These are phyloP conservation scores for Nothocercus julius DNA, from an alignment of 2,113 vertebrate species.

Conservation along the genomic window DNA sequence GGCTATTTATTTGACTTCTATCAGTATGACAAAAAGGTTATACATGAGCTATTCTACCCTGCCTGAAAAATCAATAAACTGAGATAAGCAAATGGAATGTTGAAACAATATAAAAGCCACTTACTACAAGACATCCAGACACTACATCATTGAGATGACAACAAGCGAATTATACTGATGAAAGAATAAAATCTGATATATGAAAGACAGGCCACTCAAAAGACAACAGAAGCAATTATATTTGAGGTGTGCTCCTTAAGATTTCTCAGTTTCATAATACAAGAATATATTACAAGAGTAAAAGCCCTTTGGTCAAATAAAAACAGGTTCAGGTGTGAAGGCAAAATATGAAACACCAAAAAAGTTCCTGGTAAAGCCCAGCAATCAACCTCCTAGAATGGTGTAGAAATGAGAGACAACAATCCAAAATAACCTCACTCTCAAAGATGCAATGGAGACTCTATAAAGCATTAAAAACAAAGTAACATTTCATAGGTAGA, in stretches of 20 bases:
- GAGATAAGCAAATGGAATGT: background rate
- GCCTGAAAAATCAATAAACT: background rate
- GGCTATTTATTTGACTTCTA: background rate
- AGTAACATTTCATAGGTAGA: background rate
- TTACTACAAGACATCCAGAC: background rate
- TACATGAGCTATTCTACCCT: background rate
- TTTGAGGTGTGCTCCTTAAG: background rate
- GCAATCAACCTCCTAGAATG: background rate
- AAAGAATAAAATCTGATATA: background rate
- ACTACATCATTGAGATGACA: background rate
- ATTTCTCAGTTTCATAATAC: background rate
- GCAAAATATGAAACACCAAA: background rate
- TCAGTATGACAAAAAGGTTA: background rate
- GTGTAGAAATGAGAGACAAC: background rate
- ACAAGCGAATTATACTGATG: background rate
- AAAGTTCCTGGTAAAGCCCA: background rate
- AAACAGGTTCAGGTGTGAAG: background rate
- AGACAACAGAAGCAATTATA: background rate
- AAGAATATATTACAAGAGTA: background rate
- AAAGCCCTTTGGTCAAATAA: background rate
- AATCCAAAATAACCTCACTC: background rate
- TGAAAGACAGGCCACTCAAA: background rate
- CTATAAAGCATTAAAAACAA: background rate
- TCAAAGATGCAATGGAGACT: background rate
- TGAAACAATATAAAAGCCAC: background rate